phyloP scores from a whole-genome alignment of 1,140 invertebrate genomes.

The Drosophila ironensis region DNA sequence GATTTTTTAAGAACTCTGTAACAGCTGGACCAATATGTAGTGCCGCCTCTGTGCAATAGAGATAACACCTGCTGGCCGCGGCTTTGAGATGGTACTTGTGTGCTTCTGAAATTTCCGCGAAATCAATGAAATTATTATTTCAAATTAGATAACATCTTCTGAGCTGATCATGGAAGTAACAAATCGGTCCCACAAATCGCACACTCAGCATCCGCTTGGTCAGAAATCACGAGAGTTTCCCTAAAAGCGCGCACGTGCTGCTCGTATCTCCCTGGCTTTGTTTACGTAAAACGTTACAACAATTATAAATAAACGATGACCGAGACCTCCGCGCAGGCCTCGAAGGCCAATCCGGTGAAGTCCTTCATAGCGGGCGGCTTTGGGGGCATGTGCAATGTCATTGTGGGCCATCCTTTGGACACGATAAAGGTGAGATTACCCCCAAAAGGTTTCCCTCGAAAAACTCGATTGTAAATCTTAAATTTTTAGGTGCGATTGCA shows the following conservation, averaged over 20 bases:
- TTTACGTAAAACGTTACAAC: slow-evolving; percentile 64
- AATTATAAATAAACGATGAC: slow-evolving; percentile 29
- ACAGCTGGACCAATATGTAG: no score
- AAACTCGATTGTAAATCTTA: neutral
- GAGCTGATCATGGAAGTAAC: slow-evolving; percentile 46
- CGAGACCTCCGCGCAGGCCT: slow-evolving; percentile 3
- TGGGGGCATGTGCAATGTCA: slow-evolving; percentile 96
- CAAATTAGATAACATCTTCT: slow-evolving; percentile 15
- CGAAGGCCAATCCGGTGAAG: slow-evolving; percentile 90
- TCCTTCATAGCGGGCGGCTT: slow-evolving; percentile 98
- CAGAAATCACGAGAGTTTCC: slow-evolving; percentile 46
- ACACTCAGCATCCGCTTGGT: slow-evolving; percentile 19
- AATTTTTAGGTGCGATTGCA: slow-evolving; percentile 90
- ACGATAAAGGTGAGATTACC: slow-evolving; percentile 89
- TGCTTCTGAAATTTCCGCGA: slow-evolving; percentile 18
- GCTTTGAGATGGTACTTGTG: no score
- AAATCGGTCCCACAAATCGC: slow-evolving; percentile 6
- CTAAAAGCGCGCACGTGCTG: slow-evolving; percentile 18
- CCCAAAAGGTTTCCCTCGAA: neutral
- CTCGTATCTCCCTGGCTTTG: neutral
- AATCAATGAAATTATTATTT: slow-evolving; percentile 27
- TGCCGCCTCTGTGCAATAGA: no score
- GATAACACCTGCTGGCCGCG: no score
- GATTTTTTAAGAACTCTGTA: no score
- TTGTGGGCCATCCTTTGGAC: slow-evolving; percentile 97